phyloP scores from a whole-genome alignment of 2,888 invertebrate species.

The Mythimna loreyi region DNA sequence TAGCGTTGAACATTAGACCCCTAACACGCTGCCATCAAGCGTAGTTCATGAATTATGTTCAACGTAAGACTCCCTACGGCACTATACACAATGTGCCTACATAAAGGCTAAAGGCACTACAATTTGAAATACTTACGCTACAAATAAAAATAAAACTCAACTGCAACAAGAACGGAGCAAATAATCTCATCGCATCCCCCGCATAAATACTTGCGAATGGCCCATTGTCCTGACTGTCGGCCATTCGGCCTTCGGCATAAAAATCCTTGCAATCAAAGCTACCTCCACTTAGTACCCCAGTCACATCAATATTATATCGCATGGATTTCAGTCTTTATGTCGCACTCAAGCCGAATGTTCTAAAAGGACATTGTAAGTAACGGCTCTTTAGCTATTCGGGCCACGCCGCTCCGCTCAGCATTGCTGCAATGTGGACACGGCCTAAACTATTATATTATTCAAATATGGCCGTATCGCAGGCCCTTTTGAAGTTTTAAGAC shows the following conservation, averaged over 20 bases:
- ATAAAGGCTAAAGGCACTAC: slow-evolving; percentile 37
- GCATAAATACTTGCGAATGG: slow-evolving; percentile 57
- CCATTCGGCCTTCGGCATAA: slow-evolving; percentile 42
- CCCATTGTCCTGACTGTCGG: slow-evolving; percentile 52
- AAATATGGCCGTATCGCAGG: slow-evolving; percentile 75
- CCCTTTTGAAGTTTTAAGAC: slow-evolving; percentile 69
- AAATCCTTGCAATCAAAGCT: slow-evolving; percentile 63
- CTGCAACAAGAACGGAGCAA: slow-evolving; percentile 38
- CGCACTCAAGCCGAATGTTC: slow-evolving; percentile 53
- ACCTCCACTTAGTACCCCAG: slow-evolving; percentile 59
- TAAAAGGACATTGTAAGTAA: slow-evolving; percentile 74
- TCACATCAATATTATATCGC: slow-evolving; percentile 65
- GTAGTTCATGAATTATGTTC: slow-evolving; percentile 43
- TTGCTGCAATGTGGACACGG: slow-evolving; percentile 65
- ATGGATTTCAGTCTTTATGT: slow-evolving; percentile 54
- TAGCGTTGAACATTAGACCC: slow-evolving; percentile 13
- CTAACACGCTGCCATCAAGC: slow-evolving; percentile 27
- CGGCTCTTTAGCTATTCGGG: slow-evolving; percentile 69
- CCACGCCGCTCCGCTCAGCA: slow-evolving; percentile 39
- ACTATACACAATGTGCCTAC: slow-evolving; percentile 34
- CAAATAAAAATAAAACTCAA: slow-evolving; percentile 55
- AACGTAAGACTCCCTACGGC: slow-evolving; percentile 27
- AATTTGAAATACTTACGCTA: slow-evolving; percentile 37
- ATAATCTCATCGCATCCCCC: slow-evolving; percentile 51
- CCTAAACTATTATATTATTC: slow-evolving; percentile 81